A percentile compares a stretch with the other conserved stretches of the same genome.
These are phyloP conservation scores for Drosophila triauraria DNA, from an alignment of 1,140 invertebrate genomes.

Conservation along the genomic window DNA sequence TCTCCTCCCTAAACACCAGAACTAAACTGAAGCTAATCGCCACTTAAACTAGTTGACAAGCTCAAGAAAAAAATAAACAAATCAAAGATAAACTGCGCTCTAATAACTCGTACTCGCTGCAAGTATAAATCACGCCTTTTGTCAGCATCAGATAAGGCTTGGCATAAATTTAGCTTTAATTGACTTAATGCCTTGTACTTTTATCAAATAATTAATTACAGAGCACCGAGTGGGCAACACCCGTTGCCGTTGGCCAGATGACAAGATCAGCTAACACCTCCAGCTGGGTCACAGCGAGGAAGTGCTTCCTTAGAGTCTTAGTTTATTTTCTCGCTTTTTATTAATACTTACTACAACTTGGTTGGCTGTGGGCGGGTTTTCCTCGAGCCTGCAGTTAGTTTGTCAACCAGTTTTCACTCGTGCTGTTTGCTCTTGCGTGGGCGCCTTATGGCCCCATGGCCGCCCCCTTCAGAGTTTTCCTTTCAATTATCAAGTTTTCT, in stretches of 20 bases:
- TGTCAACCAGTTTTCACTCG: constrained; percentile 31
- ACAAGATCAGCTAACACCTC: constrained; percentile 28
- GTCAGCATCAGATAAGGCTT: constrained; percentile 72
- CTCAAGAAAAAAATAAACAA: neutral
- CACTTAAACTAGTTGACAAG: neutral
- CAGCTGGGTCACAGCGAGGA: neutral
- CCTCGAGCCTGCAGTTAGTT: constrained; percentile 24
- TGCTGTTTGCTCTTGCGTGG: constrained; percentile 21
- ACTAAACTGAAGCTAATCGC: neutral
- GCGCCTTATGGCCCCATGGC: neutral
- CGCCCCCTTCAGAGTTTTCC: neutral
- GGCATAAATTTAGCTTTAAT: constrained; percentile 79
- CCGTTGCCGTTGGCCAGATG: neutral
- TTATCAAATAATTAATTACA: constrained; percentile 81
- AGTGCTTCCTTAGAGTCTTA: constrained; percentile 20
- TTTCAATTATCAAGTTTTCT: constrained; percentile 76
- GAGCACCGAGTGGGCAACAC: constrained; percentile 35
- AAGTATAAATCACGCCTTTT: constrained; percentile 73
- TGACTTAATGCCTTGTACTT: constrained; percentile 80
- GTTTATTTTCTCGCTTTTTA: constrained; percentile 2
- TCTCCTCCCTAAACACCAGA: neutral
- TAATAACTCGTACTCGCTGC: constrained; percentile 10
- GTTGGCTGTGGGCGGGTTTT: constrained; percentile 26
- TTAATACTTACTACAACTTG: constrained; percentile 4
- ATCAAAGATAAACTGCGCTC: neutral